Evolutionary conservation across 64 coral and sea anemone species (phyloP), one percentile per base, ranked within the genome.

Genomic region (Anthopleura sola): DNA sequence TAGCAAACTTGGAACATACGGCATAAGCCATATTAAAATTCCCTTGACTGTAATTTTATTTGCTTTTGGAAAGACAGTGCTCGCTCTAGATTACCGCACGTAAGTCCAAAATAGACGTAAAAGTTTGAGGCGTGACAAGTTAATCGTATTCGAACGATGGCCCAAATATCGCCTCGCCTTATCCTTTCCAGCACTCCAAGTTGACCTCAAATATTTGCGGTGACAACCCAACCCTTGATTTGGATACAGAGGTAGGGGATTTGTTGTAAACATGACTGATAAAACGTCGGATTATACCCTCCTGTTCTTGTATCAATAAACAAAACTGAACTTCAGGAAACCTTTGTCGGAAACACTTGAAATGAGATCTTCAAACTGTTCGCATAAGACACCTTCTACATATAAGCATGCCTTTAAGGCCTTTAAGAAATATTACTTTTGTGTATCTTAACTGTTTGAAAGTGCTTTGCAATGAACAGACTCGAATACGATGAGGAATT

Each of bases 121-220:
- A 34, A 71, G 24, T 34, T 71, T 71, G 29, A 32, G 66, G 66
- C 66, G 66, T 71, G 66, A 71, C 66, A 33, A 15, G 29, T 34
- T 71, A 71, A 71, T 71, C 66, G 66, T 71, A 15, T 33, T 15
- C 66, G 28, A 71, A 71, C 26, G 66, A 71, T 34, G 66, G 66
- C n/a, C 2, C n/a, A 71, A 71, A 71, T 71, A 71, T 71, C 11
- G 66, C 66, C 66, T 71, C 66, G 66, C 66, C 66, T 71, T 71
- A 71, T 71, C 66, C 66, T 66, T 64, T 26, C 60, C 60, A 64
- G 21, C 60, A n/a, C 24, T 36, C 14, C 14, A 32, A 29, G 10
- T 14, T 71, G 66, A 71, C 66, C 66, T 71, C 31, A 71, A 71
- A 71, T 71, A 71, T 71, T 71, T 71, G 66, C 66, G 66, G 66